Base-by-base conservation (phyloP, 2,113 vertebrate species). In the Rhinopomastus cyanomelas region DNA sequence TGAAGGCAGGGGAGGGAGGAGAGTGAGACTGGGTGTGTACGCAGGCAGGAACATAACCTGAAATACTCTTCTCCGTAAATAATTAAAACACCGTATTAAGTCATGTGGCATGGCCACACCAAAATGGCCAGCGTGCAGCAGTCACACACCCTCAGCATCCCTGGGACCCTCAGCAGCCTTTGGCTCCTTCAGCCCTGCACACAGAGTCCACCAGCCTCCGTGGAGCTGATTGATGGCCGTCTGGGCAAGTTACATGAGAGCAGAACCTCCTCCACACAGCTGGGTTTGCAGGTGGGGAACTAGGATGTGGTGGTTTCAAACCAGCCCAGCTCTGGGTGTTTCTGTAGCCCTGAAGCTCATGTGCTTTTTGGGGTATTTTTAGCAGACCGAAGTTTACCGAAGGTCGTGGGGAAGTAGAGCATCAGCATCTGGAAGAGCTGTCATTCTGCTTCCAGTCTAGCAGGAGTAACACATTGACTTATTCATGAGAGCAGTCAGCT, bases 391-490 rank as follows among this genome's bases (percentile, higher is more conserved):
- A 7, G 92, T 92, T 95, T 93, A 56, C 56, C 2, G 21, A 73
- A 89, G 93, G 92, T 93, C 56, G 17, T 49, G 23, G 89, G 39
- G 86, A 90, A 96, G 85, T 81, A 21, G 90, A 96, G 69, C 91
- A 87, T 77, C 89, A 87, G 92, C 88, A 85, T 83, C 78, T 93
- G 84, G 91, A 92, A 80, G 89, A 89, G 82, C 94, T 95, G 94
- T 91, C 95, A 88, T 81, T 88, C 81, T 10, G 36, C 84, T 94
- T 95, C 64, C 93, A 96, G 75, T 93, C 94, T 96, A 96, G 95
- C 95, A 96, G 93, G 95, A 96, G 87, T 96, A 96, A 96, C 91
- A 80, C 89, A 95, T 92, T 96, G 94, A 95, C 93, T 96, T 97
- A 96, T 97, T 97, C 92, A 96, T 96, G 94, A 96, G 88, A 76